Percentiles rank a stretch among this genome's conserved stretches.
Evolutionary conservation across 1,140 invertebrate species (phyloP).

Genomic region (Cydia pomonella): DNA sequence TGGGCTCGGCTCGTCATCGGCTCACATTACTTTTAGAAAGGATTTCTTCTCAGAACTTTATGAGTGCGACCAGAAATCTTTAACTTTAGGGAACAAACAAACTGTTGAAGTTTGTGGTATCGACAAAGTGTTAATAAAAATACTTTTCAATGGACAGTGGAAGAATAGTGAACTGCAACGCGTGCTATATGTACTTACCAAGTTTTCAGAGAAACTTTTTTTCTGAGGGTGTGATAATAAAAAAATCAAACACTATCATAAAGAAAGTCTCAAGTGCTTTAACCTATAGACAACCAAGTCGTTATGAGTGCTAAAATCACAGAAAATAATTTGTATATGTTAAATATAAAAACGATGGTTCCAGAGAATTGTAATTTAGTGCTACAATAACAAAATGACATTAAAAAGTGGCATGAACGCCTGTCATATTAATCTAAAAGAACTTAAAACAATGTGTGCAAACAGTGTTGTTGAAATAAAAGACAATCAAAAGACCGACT

Average conservation of each 20-base stretch:
- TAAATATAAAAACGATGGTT: constrained; percentile 41
- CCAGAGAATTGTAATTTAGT: constrained; percentile 42
- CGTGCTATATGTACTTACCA: constrained; percentile 55
- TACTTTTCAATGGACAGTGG: constrained; percentile 51
- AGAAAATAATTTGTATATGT: constrained; percentile 45
- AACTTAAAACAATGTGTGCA: constrained; percentile 50
- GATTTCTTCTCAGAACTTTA: constrained; percentile 43
- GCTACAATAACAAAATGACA: constrained; percentile 38
- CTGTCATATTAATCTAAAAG: constrained; percentile 50
- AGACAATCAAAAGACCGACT: constrained; percentile 36
- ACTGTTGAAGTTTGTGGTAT: constrained; percentile 38
- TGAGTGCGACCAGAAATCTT: constrained; percentile 42
- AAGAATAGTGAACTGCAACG: constrained; percentile 41
- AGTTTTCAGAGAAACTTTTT: constrained; percentile 50
- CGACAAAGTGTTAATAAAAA: constrained; percentile 44
- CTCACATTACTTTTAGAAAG: constrained; percentile 52
- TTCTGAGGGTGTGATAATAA: constrained; percentile 51
- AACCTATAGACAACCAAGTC: constrained; percentile 40
- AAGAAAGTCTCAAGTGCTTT: constrained; percentile 41
- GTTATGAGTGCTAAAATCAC: constrained; percentile 40
- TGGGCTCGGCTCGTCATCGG: constrained; percentile 57
- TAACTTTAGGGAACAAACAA: constrained; percentile 48
- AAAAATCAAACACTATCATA: constrained; percentile 40
- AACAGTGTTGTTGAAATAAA: constrained; percentile 38
- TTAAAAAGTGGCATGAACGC: constrained; percentile 50